phyloP scores from a whole-genome alignment of 2,113 vertebrate species.

The Aptenodytes patagonicus region DNA sequence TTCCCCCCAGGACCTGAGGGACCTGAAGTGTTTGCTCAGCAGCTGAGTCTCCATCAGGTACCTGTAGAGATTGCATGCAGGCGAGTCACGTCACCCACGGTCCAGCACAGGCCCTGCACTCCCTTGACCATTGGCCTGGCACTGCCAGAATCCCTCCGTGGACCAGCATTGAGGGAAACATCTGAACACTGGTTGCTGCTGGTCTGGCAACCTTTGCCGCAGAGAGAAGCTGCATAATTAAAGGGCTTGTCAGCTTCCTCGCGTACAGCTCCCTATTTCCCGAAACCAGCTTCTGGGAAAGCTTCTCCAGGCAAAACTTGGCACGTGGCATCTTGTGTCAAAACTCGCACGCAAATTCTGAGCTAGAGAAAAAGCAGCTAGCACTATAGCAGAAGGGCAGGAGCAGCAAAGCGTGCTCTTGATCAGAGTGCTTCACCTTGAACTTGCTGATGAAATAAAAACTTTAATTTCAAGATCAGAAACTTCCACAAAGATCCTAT shows the following conservation, averaged over 20 bases:
- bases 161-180: background rate
- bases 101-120: background rate
- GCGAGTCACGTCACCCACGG: rapidly evolving
- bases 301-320: background rate
- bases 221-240: background rate
- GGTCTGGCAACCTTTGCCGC: rapidly evolving
- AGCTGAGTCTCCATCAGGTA: background rate
- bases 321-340: background rate
- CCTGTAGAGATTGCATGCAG: background rate
- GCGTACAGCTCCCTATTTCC: background rate
- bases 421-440: background rate
- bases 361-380: background rate
- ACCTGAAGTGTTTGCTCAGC: background rate
- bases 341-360: background rate
- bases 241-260: background rate
- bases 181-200: background rate
- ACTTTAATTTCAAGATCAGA: background rate
- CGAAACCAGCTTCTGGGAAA: background rate
- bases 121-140: rapidly evolving
- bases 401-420: background rate
- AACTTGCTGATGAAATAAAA: background rate
- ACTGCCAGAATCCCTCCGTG: background rate
- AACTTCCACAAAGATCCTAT: background rate
- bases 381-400: background rate
- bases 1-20: background rate